Percentiles rank a stretch among this genome's conserved stretches.
These are phyloP conservation scores for Vipera latastei DNA, from an alignment of 2,797 vertebrate species.

Conservation along the genomic window DNA sequence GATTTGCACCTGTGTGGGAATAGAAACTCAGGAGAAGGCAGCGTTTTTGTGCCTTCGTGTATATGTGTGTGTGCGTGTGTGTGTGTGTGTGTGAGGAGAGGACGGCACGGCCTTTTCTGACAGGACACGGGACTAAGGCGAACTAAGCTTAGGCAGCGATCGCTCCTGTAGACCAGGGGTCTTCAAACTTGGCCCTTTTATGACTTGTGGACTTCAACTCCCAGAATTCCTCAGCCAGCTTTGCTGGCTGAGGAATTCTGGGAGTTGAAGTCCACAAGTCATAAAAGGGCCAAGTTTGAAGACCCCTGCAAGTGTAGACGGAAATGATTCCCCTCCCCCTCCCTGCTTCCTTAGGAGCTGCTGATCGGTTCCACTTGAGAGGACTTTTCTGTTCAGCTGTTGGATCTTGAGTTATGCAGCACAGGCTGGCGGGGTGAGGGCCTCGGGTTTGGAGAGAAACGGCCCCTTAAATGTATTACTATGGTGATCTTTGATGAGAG, in stretches of 20 bases:
- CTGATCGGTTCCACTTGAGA: neutral
- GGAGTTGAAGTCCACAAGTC: no score
- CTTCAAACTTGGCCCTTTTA: no score
- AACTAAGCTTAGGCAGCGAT: neutral
- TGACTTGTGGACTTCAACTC: no score
- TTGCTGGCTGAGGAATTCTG: no score
- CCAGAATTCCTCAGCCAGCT: no score
- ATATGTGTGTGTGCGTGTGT: neutral
- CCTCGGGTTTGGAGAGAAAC: neutral
- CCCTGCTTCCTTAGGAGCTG: neutral
- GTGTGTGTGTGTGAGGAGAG: neutral
- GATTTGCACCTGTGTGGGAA: neutral
- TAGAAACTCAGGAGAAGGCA: neutral
- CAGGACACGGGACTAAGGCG: neutral
- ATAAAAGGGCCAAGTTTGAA: no score
- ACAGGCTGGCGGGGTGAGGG: neutral
- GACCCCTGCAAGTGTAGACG: no score
- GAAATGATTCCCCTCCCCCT: neutral
- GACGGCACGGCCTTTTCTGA: neutral
- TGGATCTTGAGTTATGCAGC: neutral
- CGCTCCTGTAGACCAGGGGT: neutral
- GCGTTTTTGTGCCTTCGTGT: neutral
- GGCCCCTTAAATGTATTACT: neutral
- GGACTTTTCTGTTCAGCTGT: neutral
- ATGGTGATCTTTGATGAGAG: neutral